phyloP scores from a whole-genome alignment of 2,113 vertebrate genomes.

The Mesitornis unicolor region DNA sequence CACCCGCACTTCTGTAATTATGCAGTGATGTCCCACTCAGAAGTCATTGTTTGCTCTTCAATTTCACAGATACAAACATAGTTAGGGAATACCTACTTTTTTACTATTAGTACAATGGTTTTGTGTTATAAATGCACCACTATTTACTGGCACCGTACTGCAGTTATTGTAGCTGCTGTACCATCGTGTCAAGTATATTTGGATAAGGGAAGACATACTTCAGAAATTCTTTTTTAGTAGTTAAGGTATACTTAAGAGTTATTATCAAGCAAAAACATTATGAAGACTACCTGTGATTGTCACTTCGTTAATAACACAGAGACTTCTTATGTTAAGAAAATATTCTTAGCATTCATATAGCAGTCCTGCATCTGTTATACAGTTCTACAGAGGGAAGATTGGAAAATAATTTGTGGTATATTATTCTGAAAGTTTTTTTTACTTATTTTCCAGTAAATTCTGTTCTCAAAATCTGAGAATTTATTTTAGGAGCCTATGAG shows the following conservation, averaged over 20 bases:
- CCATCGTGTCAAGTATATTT: neutral
- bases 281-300: neutral
- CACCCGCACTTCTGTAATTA: neutral
- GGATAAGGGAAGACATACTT: neutral
- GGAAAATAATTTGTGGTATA: neutral
- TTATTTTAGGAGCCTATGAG: neutral
- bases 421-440: neutral
- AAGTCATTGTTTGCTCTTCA: neutral
- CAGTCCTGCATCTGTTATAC: neutral
- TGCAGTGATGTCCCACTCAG: neutral
- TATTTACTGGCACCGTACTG: neutral
- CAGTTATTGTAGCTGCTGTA: neutral
- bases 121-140: neutral
- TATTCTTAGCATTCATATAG: neutral
- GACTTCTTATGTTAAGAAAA: neutral
- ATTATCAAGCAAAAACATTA: neutral
- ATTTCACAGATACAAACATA: neutral
- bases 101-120: neutral
- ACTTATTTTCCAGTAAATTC: neutral
- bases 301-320: neutral
- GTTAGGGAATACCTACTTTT: fast-evolving
- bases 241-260: neutral
- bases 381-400: neutral
- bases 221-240: neutral
- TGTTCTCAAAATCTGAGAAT: neutral